phyloP scores from a whole-genome alignment of 2,113 vertebrate genomes.

The Amazona vittata region DNA sequence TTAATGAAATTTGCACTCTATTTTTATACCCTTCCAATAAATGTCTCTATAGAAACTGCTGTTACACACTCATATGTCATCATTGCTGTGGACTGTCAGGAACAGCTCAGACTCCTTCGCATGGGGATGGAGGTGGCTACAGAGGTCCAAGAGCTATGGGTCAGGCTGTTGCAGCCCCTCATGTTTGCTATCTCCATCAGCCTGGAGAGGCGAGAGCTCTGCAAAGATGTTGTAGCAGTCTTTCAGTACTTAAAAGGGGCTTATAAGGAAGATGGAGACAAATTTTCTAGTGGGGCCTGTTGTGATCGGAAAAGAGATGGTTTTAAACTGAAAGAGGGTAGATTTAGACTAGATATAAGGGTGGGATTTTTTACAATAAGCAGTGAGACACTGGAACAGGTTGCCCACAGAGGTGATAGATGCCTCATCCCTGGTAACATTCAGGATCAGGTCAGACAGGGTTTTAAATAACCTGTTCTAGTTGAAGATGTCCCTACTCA shows the following conservation, averaged over 20 bases:
- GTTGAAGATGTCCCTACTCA: neutral
- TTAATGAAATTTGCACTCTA: neutral
- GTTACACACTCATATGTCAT: neutral
- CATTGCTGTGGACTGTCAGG: neutral
- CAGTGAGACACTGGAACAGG: neutral
- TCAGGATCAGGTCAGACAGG: neutral
- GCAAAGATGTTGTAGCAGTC: neutral
- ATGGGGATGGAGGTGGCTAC: neutral
- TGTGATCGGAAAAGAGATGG: neutral
- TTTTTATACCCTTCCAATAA: slow-evolving; percentile 39
- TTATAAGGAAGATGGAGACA: neutral
- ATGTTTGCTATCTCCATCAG: neutral
- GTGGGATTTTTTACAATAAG: neutral
- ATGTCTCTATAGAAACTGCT: neutral
- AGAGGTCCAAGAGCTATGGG: neutral
- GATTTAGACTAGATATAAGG: neutral
- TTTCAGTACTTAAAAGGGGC: neutral
- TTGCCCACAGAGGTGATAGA: neutral
- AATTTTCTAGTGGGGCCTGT: neutral
- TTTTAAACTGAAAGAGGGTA: neutral
- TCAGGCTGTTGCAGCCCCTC: neutral
- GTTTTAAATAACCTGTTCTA: neutral
- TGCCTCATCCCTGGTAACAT: neutral
- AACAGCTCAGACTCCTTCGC: neutral
- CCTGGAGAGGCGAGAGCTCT: neutral